phyloP scores from a whole-genome alignment of 2,888 invertebrate genomes.

The Platycnemis pennipes region DNA sequence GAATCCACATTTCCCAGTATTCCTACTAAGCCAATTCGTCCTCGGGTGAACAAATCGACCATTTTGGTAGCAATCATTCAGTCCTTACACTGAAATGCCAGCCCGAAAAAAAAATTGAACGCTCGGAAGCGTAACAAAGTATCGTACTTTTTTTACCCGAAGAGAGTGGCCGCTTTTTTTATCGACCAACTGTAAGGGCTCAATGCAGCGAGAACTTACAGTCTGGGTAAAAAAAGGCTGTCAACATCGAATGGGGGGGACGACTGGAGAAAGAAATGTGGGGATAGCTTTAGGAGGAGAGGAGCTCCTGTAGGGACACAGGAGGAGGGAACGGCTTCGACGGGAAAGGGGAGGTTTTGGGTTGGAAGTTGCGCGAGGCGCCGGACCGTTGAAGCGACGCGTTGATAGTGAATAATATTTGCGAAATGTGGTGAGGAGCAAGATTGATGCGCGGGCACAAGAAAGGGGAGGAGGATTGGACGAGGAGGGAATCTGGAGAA shows the following conservation, averaged over 20 bases:
- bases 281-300: neutral
- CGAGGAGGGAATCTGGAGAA: neutral
- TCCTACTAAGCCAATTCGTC: neutral
- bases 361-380: neutral
- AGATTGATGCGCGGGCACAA: neutral
- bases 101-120: neutral
- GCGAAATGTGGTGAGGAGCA: neutral
- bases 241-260: neutral
- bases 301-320: neutral
- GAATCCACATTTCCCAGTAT: neutral
- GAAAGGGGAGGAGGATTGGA: no score
- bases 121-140: neutral
- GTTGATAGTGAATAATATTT: conserved; percentile 35
- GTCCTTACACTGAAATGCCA: neutral
- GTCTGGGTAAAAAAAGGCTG: neutral
- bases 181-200: neutral
- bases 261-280: no score
- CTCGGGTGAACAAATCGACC: neutral
- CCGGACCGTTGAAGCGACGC: conserved; percentile 14
- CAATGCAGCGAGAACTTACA: neutral
- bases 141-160: neutral
- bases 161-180: neutral
- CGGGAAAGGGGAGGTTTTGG: neutral
- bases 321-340: neutral
- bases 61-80: neutral